A percentile compares a stretch with the other conserved stretches of the same genome.
These are phyloP conservation scores for Tor tambroides DNA, from an alignment of 2,113 vertebrate genomes.

Conservation along the genomic window DNA sequence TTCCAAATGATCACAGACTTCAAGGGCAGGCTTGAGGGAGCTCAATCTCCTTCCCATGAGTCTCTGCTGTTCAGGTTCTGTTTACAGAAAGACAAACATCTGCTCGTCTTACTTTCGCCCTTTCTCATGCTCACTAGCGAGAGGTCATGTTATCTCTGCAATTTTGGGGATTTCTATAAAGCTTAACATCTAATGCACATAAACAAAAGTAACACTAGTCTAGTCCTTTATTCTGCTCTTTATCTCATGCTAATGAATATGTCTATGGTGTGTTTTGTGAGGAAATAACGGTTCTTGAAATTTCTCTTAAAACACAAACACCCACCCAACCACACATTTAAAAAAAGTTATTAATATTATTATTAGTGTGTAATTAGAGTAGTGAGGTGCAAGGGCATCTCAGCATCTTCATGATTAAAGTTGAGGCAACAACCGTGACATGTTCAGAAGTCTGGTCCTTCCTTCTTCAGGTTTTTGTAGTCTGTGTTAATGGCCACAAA, in stretches of 20 bases:
- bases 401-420: not conserved
- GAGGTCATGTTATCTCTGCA: conserved; percentile 11
- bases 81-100: not conserved
- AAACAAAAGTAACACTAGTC: not conserved
- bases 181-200: not conserved
- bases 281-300: not conserved
- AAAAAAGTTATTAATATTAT: not conserved
- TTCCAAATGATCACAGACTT: not conserved
- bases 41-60: not conserved
- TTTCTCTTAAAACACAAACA: not conserved
- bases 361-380: not conserved
- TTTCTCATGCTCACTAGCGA: conserved; percentile 1
- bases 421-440: not conserved
- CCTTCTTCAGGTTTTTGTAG: conserved; percentile 92
- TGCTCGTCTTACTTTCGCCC: not conserved
- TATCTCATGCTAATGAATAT: not conserved
- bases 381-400: not conserved
- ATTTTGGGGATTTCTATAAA: not conserved
- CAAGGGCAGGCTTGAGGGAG: not conserved
- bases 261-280: not conserved
- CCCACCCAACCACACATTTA: too few relatives aligned
- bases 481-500: conserved; percentile 85
- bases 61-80: not conserved
- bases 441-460: conserved; percentile 86
- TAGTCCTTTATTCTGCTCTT: not conserved